A percentile compares a stretch with the other conserved stretches of the same genome.
phyloP scores from a whole-genome alignment of 2,797 vertebrate genomes.

The Gallinago nigripennis region DNA sequence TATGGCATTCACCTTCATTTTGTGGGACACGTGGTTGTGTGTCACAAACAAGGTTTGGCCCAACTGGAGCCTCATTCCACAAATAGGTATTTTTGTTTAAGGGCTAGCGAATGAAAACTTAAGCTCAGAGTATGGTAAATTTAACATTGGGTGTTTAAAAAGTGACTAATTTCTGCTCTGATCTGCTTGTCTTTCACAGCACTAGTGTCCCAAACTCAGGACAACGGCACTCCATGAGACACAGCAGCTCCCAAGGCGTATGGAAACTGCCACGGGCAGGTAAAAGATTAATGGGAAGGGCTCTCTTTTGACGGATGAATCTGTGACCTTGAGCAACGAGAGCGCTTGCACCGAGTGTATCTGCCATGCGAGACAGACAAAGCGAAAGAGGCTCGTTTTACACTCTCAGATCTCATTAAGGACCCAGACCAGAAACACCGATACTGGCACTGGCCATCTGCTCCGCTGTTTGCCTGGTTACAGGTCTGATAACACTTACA shows the following conservation, averaged over 20 bases:
- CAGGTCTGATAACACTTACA: slow-evolving; percentile 51
- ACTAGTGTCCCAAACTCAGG: not conserved
- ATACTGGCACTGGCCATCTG: slow-evolving; percentile 58
- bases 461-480: slow-evolving; percentile 54
- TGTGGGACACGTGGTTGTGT: fast-evolving
- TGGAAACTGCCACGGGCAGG: not conserved
- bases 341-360: slow-evolving; percentile 33
- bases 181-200: not conserved
- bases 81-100: not conserved
- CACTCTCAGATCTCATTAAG: slow-evolving; percentile 66
- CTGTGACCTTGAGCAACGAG: slow-evolving; percentile 57
- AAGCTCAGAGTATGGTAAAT: not conserved
- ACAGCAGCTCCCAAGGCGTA: not conserved
- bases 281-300: slow-evolving; percentile 50
- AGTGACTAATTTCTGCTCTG: not conserved
- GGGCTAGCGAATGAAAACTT: not conserved
- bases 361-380: slow-evolving; percentile 39
- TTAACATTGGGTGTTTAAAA: not conserved
- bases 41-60: not conserved
- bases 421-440: slow-evolving; percentile 41
- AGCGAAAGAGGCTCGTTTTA: slow-evolving; percentile 53
- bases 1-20: not conserved
- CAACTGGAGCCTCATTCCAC: not conserved
- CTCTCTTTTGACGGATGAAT: slow-evolving; percentile 51
- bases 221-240: not conserved